Conservation (phyloP, 2,888 invertebrate species). For the Tipula confusa region DNA sequence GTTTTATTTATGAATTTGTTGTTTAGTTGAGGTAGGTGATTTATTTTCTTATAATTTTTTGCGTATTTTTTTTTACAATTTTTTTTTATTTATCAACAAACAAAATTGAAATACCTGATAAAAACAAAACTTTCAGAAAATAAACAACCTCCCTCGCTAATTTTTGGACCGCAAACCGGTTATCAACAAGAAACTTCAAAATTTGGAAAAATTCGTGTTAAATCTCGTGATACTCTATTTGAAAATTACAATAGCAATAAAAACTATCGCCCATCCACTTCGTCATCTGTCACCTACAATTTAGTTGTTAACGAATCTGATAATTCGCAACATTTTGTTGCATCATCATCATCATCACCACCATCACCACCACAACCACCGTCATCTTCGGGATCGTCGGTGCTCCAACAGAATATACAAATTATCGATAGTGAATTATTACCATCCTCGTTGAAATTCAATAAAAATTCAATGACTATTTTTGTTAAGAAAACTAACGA, state of each 20-base stretch:
- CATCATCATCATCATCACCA: not conserved
- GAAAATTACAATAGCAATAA: conserved; percentile 32
- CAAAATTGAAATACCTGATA: not conserved
- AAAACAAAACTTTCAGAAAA: conserved; percentile 4
- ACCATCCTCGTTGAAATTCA: conserved; percentile 36
- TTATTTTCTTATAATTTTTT: conserved; percentile 29
- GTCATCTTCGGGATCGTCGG: not conserved
- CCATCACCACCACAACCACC: not conserved
- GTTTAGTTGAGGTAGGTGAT: conserved; percentile 37
- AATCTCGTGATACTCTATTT: conserved; percentile 36
- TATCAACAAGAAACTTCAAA: conserved; percentile 28
- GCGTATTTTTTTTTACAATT: conserved; percentile 31
- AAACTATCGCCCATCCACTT: conserved; percentile 20
- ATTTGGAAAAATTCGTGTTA: conserved; percentile 36
- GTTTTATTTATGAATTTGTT: conserved; percentile 33
- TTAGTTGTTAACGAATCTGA: conserved; percentile 4
- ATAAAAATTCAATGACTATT: conserved; percentile 36
- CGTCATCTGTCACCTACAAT: not conserved
- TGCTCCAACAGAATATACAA: not conserved
- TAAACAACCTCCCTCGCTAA: not conserved
- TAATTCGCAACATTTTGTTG: not conserved
- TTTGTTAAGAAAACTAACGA: conserved; percentile 33
- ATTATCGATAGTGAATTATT: not conserved
- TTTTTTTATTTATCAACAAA: not conserved
- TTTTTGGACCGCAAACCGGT: not conserved